Conservation (phyloP, 1,140 invertebrate species). For the Metopolophium dirhodum region DNA sequence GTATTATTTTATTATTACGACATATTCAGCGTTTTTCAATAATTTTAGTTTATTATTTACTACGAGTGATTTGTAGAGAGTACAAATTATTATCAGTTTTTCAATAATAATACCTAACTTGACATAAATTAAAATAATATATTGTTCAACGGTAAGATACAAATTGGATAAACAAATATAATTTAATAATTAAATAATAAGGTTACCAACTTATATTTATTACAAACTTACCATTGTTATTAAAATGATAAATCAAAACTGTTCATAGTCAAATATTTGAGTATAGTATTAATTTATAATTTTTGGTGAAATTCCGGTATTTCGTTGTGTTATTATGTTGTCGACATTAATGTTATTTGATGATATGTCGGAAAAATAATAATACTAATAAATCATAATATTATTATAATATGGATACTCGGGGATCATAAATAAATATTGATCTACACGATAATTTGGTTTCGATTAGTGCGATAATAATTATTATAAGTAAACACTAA, state of each 20-base stretch:
- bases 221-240: background rate
- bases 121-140: background rate
- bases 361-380: background rate
- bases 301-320: background rate
- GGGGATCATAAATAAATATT: background rate
- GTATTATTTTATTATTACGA: too few relatives aligned
- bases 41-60: too few relatives aligned
- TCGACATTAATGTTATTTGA: background rate
- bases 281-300: background rate
- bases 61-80: too few relatives aligned
- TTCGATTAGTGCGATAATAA: background rate
- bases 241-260: background rate
- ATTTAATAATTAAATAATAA: background rate
- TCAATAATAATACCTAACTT: background rate
- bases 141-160: background rate
- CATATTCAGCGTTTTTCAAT: too few relatives aligned
- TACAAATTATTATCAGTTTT: too few relatives aligned
- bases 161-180: background rate
- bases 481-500: slow-evolving; percentile 1
- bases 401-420: too few relatives aligned
- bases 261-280: background rate
- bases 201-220: too few relatives aligned
- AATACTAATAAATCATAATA: background rate
- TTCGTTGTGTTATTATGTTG: background rate
- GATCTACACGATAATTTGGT: background rate